Evolutionary conservation across 2,797 vertebrate genomes (phyloP), one percentile per base, ranked within the genome.

Genomic region (Aeoliscus strigatus): DNA sequence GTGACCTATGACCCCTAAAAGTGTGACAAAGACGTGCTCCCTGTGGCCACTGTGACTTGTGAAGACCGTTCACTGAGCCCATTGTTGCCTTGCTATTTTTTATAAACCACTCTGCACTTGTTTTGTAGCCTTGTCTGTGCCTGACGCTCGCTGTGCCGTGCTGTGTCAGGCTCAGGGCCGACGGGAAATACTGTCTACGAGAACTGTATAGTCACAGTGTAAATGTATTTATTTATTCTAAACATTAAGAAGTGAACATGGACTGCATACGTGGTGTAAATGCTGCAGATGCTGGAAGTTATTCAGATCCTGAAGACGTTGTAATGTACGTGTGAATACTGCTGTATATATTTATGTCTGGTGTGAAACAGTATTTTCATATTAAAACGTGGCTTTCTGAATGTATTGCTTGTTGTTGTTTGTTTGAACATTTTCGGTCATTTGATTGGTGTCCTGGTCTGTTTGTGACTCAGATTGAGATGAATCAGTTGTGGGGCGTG

Each of bases 341-440:
- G 60, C 42, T 84, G 79, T 84, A 79, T 41, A 79, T 81, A 69
- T 67, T 70, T 70, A 17, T 61, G 14, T 70, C 40, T 64, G 12
- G 4, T 59, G 25, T 56, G 52, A 68, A 77, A 60, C 29, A 27
- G 16, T 72, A 61, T 83, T 77, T 77, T 70, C 55, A 44, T 68
- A 77, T 51, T 72, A 71, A 72, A 30, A 30, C 12, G 0, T 46
- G 12, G 14, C 35, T 66, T 70, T 73, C 48, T 9, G 41, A 35
- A 33, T 7, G 18, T 3, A 10, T 11, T 41, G 14, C 3, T n/a
- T n/a, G n/a, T n/a, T n/a, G n/a, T n/a, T n/a, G n/a, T 31, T 36
- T 27, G 15, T 49, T 16, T 27, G 28, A 46, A 3, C 27, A 1
- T 29, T 12, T 1, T 1, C 4, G 11, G 11, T 29, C 13, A 29